Base-by-base conservation (phyloP, 2,888 invertebrate species). In the Pyralis farinalis region DNA sequence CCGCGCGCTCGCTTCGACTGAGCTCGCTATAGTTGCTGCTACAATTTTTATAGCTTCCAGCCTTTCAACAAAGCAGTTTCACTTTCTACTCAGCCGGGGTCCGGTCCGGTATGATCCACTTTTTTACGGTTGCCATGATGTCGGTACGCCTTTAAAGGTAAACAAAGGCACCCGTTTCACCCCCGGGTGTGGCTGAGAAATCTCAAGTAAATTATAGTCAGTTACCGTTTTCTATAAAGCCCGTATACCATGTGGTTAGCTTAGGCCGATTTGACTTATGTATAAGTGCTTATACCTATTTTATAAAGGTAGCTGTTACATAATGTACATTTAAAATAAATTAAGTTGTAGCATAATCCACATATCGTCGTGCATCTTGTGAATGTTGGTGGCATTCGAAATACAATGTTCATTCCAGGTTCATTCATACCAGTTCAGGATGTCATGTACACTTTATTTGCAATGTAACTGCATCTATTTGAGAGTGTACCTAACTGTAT, bases 1-100 rank as follows among this genome's bases (percentile, higher is more conserved):
- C 56, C 56, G 58, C 61, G 63, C 73, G 69, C 72, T 67, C 66
- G 65, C 70, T 55, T 67, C 70, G 67, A 86, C 85, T 86, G 85
- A 81, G 66, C 77, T 66, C 63, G 71, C 56, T 51, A 50, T 51
- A 54, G 53, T 38, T 42, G 59, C 48, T 66, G 73, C 75, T 68
- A 83, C 85, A 81, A 80, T 77, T 84, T 86, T 85, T 87, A 88
- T 86, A 87, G 72, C 31, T 25, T 8, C 9, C 71, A 67, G 70
- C 65, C 71, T 68, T 67, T 65, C 68, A 61, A 65, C 68, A 56
- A 60, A 64, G 63, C 62, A 62, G 80, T 86, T 86, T 88, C 87
- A 88, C 87, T 88, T 88, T 88, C 87, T 85, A 84, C 77, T 64
- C 51, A 53, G 34, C 12, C 4, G 3, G 25, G 50, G 71, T 69